phyloP scores from a whole-genome alignment of 2,797 vertebrate species.

The Enteromius treurensis region DNA sequence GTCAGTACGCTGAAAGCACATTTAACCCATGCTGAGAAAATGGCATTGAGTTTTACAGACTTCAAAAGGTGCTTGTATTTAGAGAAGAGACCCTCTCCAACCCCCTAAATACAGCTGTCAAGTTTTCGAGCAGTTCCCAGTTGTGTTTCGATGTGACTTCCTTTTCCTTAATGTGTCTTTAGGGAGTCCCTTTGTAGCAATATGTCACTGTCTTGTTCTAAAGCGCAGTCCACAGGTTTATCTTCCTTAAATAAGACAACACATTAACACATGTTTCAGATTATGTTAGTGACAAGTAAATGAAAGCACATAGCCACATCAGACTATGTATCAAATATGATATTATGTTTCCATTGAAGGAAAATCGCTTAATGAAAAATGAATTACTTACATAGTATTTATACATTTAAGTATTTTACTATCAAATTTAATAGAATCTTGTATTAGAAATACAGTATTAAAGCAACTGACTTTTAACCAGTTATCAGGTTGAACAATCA shows the following conservation, averaged over 20 bases:
- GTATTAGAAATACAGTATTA: neutral
- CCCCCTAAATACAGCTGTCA: conserved; percentile 20
- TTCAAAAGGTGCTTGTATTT: conserved; percentile 18
- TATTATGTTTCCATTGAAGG: neutral
- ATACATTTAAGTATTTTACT: neutral
- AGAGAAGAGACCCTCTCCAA: neutral
- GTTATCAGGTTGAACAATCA: neutral
- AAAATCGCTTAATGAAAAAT: neutral
- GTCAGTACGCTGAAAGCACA: neutral
- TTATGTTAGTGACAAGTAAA: neutral
- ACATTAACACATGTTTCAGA: neutral
- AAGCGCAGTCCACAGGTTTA: conserved; percentile 10
- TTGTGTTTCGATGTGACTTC: neutral
- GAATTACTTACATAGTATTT: neutral
- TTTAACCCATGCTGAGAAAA: neutral
- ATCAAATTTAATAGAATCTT: neutral
- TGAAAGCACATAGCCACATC: neutral
- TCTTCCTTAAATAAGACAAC: conserved; percentile 2
- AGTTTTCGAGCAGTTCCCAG: neutral
- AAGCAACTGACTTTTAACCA: neutral
- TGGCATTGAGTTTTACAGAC: neutral
- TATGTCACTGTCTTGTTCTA: conserved; percentile 9
- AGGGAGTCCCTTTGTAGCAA: neutral
- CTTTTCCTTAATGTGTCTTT: neutral
- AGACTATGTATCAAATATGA: neutral